These are phyloP conservation scores for Rhamphomyia laevipes DNA, from an alignment of 2,888 invertebrate species.

Conservation along the genomic window DNA sequence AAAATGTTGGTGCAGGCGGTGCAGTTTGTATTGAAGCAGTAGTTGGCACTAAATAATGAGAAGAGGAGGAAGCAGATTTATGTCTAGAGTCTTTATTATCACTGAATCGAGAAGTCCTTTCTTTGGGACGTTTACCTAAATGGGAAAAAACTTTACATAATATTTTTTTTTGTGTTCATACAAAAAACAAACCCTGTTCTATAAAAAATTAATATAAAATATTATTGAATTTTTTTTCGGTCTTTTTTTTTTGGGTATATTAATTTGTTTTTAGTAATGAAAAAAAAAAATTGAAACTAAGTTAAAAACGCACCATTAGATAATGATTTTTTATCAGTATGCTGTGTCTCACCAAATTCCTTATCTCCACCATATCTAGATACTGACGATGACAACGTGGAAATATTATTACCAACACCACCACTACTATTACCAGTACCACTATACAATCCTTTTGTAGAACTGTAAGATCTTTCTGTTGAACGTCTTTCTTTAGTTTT, in stretches of 20 bases:
- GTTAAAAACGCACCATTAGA: slow-evolving; percentile 31
- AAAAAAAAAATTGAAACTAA: neutral
- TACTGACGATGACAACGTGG: slow-evolving; percentile 7
- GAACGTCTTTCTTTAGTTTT: neutral
- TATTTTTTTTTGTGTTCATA: neutral
- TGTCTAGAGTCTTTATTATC: slow-evolving; percentile 32
- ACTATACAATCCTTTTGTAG: slow-evolving; percentile 4
- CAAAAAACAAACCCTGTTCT: neutral
- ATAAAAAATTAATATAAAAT: neutral
- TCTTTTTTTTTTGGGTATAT: neutral
- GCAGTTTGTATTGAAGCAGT: slow-evolving; percentile 2
- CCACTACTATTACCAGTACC: slow-evolving; percentile 4
- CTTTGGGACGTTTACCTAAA: slow-evolving; percentile 30
- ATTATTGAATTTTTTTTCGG: too few relatives aligned
- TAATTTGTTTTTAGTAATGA: neutral
- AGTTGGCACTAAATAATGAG: slow-evolving; percentile 6
- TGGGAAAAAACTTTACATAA: slow-evolving; percentile 6
- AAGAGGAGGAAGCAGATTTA: slow-evolving; percentile 3
- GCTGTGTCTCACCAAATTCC: slow-evolving; percentile 28
- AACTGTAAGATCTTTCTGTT: slow-evolving; percentile 6
- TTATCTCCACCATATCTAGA: slow-evolving; percentile 9
- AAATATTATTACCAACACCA: slow-evolving; percentile 6
- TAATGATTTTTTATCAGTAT: slow-evolving; percentile 28
- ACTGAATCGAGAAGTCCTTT: slow-evolving; percentile 35
- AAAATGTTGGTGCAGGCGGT: neutral